Evolutionary conservation across 2,888 invertebrate genomes (phyloP), one percentile per base, ranked within the genome.

Genomic region (Toxonevra muliebris): DNA sequence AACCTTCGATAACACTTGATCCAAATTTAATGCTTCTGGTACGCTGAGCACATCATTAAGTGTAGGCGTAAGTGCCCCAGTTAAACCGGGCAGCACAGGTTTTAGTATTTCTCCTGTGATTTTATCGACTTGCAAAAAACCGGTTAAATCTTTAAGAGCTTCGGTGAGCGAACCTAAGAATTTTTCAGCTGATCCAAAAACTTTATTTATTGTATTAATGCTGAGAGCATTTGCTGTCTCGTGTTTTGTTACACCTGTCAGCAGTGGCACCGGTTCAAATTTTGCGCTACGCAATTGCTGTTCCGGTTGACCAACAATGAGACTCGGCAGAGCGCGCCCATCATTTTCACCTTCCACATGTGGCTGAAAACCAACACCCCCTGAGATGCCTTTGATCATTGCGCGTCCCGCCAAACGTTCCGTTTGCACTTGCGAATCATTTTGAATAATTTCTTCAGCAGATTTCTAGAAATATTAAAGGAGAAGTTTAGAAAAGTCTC

Each of bases 181-280:
- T 48, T 80, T 69, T 48, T 84, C 81, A 0, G 79, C 82, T 0
- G 81, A 79, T 0, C 83, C 84, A 65, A 76, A 85, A 0, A 80
- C 75, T 1, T 76, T 76, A 2, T 81, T 75, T 3, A 85, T 70
- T 2, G 74, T 76, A 1, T 79, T 75, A 15, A 83, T 71, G 0
- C 76, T 75, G 17, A 84, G 57, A 72, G 80, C 80, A 68, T 84
- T 84, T 2, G 81, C 85, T 0, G 92, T 92, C 84, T 93, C 93
- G 55, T 92, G 90, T 59, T 90, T 90, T 0, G 90, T 89, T 2
- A 92, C 90, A 1, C 93, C 93, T 0, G 91, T 92, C 12, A 93
- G 85, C 70, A 93, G 81, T 0, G 93, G 93, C 15, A 90, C 87
- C 2, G 87, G 86, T 0, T 87, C 87, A 63, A 87, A 85, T 48